Conservation (phyloP, 2,797 vertebrate species). For the Chlorospingus semifuscus region DNA sequence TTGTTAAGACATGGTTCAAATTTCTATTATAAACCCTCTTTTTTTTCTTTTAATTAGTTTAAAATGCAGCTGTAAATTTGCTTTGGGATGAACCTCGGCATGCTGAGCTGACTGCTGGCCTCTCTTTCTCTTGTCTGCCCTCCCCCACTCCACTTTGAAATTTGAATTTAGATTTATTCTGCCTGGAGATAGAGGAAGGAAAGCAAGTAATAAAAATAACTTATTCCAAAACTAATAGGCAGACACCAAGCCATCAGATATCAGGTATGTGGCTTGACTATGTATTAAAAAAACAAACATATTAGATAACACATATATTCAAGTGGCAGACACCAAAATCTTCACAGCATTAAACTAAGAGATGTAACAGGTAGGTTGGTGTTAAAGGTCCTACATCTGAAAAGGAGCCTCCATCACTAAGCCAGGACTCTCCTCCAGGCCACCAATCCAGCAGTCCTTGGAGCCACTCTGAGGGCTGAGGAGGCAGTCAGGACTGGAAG, state of each 20-base stretch:
- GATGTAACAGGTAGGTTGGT: neutral
- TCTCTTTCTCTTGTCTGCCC: neutral
- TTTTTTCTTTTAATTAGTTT: neutral
- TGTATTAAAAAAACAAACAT: neutral
- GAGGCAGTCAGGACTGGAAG: neutral
- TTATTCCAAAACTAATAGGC: neutral
- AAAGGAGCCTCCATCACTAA: neutral
- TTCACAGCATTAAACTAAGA: neutral
- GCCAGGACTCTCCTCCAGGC: neutral
- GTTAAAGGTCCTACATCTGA: neutral
- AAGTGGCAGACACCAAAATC: neutral
- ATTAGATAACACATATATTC: neutral
- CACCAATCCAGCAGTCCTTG: neutral
- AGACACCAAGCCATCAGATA: neutral
- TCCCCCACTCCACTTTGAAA: neutral
- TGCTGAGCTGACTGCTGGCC: neutral
- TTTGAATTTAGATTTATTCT: conserved; percentile 42
- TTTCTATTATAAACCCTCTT: neutral
- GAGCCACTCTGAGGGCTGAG: neutral
- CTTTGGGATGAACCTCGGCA: conserved; percentile 12
- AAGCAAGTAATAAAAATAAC: neutral
- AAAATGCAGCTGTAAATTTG: conserved; percentile 39
- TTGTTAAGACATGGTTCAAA: conserved; percentile 1
- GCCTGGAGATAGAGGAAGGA: neutral
- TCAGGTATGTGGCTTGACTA: neutral